Percentiles rank a stretch among this genome's conserved stretches.
phyloP scores from a whole-genome alignment of 2,888 invertebrate species.

The Calliphora vomitoria region DNA sequence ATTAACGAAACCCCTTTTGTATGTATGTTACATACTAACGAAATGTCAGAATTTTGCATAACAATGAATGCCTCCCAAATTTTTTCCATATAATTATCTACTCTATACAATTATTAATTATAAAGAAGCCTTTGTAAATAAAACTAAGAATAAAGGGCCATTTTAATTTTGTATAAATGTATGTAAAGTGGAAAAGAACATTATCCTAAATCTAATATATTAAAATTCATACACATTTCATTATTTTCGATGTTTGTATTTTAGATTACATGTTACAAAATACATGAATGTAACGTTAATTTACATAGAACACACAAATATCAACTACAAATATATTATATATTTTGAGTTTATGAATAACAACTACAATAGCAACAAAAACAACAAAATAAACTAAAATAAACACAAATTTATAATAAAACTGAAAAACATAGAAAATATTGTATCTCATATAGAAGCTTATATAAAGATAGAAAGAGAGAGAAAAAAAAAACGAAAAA shows the following conservation, averaged over 20 bases:
- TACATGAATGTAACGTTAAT: constrained; percentile 42
- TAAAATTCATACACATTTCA: constrained; percentile 41
- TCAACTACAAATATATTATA: constrained; percentile 25
- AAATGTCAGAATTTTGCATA: no score
- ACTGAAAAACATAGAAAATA: constrained; percentile 25
- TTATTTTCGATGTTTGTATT: constrained; percentile 43
- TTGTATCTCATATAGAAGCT: constrained; percentile 21
- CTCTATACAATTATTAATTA: background rate
- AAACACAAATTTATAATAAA: constrained; percentile 35
- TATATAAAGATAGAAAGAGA: background rate
- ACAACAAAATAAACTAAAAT: no score
- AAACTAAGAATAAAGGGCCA: background rate
- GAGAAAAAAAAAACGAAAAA: background rate
- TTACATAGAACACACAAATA: constrained; percentile 38
- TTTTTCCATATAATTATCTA: no score
- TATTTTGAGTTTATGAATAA: constrained; percentile 61
- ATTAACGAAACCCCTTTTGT: no score
- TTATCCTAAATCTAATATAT: constrained; percentile 38
- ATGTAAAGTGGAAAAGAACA: background rate
- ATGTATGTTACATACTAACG: no score
- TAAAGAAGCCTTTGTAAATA: background rate
- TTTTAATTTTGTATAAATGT: background rate
- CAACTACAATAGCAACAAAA: constrained; percentile 18
- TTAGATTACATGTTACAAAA: constrained; percentile 40
- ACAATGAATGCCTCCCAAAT: no score